Conservation (phyloP, 2,888 invertebrate species). For the Camptogramma bilineatum region DNA sequence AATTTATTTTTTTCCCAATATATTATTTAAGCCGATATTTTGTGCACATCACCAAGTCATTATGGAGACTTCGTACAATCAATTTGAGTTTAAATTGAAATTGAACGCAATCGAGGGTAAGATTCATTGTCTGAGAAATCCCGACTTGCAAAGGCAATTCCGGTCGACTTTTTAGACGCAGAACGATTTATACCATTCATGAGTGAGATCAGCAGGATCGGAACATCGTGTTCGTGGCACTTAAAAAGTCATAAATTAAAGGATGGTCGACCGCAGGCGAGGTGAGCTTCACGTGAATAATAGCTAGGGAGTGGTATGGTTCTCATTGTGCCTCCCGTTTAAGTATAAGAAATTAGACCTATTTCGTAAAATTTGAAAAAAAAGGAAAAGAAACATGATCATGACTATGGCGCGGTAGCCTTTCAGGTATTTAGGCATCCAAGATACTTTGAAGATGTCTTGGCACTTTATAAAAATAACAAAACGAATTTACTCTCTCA, state of each 20-base stretch:
- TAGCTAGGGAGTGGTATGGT: conserved; percentile 46
- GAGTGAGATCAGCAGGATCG: conserved; percentile 57
- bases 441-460: not conserved
- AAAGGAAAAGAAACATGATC: not conserved
- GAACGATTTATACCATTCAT: conserved; percentile 55
- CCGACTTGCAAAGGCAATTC: conserved; percentile 42
- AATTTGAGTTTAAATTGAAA: conserved; percentile 35
- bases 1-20: not conserved
- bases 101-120: conserved; percentile 41
- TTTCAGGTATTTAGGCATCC: not conserved
- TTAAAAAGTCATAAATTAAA: conserved; percentile 76
- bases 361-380: not conserved
- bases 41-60: conserved; percentile 7
- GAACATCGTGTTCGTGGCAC: conserved; percentile 69
- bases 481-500: too few relatives aligned
- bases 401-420: too few relatives aligned
- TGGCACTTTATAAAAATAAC: too few relatives aligned
- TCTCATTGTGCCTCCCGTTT: conserved; percentile 10
- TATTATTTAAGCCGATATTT: not conserved
- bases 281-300: conserved; percentile 67
- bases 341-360: not conserved
- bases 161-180: conserved; percentile 43
- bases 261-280: conserved; percentile 57
- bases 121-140: conserved; percentile 45
- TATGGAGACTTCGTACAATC: conserved; percentile 15